Evolutionary conservation across 2,797 vertebrate genomes (phyloP), one percentile per base, ranked within the genome.

Genomic region (Cetoscarus ocellatus): DNA sequence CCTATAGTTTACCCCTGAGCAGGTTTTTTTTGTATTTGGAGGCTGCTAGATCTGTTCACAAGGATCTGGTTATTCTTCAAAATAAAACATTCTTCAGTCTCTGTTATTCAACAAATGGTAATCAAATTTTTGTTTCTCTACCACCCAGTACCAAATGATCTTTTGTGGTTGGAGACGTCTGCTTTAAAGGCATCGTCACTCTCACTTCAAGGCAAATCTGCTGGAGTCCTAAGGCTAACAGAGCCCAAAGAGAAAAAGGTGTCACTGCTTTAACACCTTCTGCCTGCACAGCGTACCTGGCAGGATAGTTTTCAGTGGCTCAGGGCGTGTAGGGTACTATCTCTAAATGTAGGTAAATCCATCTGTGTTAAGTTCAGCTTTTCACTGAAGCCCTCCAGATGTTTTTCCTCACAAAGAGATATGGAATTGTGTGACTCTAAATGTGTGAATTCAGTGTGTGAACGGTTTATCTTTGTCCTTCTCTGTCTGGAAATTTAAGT

Each of bases 391-490:
- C 77, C 63, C 67, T 83, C 60, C 79, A 75, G 78, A 78, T 83
- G 82, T 80, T 86, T 84, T 76, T 47, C 50, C 70, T 73, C 62
- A 62, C 38, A 74, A 55, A 61, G 52, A 80, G 75, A 86, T 84
- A 82, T 38, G 52, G 64, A 67, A 67, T 66, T 63, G 67, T 69
- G 56, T 58, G 61, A 76, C n/a, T 74, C 65, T 67, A 11, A 69
- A 57, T 63, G 53, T 49, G 19, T 66, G 42, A 17, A 38, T 79
- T 61, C 48, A 53, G 19, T 50, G 42, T 56, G 48, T 51, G 71
- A 77, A 70, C 38, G 50, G 55, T 79, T 27, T 85, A 83, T 88
- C 81, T 90, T 84, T 84, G 83, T 88, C 87, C 86, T 88, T 83
- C 71, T 84, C 73, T 86, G 79, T 85, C 77, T 79, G 76, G 40